These are phyloP conservation scores for Polylopha cassiicola DNA, from an alignment of 2,888 invertebrate species.

Conservation along the genomic window DNA sequence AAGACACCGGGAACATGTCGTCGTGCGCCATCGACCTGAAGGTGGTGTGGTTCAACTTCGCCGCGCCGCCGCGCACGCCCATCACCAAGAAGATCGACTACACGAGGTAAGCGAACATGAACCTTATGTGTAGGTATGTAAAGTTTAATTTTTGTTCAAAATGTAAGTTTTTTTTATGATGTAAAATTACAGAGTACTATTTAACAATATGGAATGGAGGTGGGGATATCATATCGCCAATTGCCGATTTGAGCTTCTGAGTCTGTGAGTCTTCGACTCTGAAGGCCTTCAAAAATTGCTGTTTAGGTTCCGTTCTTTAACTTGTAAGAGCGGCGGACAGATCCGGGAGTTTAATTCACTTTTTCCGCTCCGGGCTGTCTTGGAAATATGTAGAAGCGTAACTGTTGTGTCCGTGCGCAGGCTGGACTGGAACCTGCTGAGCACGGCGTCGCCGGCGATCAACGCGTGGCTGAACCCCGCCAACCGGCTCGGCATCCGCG, in stretches of 20 bases:
- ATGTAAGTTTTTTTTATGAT: too few species aligned
- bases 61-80: slow-evolving; percentile 95
- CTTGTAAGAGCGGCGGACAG: too few species aligned
- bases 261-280: too few species aligned
- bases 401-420: slow-evolving; percentile 53
- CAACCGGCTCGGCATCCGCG: slow-evolving; percentile 91
- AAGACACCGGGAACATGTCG: slow-evolving; percentile 86
- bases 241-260: too few species aligned
- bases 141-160: too few species aligned
- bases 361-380: neutral
- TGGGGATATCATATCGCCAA: too few species aligned
- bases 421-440: slow-evolving; percentile 96
- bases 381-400: slow-evolving; percentile 1
- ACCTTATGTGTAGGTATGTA: too few species aligned
- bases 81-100: slow-evolving; percentile 96
- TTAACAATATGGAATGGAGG: too few species aligned
- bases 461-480: slow-evolving; percentile 99
- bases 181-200: too few species aligned
- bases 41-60: slow-evolving; percentile 97
- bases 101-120: slow-evolving; percentile 86
- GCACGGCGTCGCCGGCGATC: slow-evolving; percentile 97
- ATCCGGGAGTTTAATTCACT: neutral
- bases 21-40: slow-evolving; percentile 93
- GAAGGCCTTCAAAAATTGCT: too few species aligned
- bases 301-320: too few species aligned